Evolutionary conservation across 2,113 vertebrate genomes (phyloP).

Genomic region (Siniperca chuatsi): DNA sequence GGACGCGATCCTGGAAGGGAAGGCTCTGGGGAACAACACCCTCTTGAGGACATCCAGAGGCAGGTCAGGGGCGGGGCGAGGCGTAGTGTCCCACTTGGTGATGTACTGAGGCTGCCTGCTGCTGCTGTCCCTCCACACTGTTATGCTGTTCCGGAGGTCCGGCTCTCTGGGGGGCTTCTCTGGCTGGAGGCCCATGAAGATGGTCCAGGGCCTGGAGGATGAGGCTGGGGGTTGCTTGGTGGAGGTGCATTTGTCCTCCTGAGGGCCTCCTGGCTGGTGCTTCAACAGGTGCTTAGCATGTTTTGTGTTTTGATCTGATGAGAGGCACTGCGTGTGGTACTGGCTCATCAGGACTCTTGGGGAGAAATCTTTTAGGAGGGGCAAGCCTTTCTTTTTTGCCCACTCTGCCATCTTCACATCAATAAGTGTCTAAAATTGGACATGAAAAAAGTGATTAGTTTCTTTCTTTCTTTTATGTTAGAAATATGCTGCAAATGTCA

Average conservation of each 20-base stretch:
- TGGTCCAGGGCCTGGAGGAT: slow-evolving; percentile 47
- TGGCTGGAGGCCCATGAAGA: slow-evolving; percentile 54
- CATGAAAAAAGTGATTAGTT: background rate
- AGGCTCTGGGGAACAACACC: slow-evolving; percentile 73
- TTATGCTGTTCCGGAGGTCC: slow-evolving; percentile 62
- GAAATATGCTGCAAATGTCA: background rate
- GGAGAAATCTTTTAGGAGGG: slow-evolving; percentile 26
- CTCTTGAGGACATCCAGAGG: slow-evolving; percentile 71
- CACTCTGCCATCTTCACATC: slow-evolving; percentile 61
- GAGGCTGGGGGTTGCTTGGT: slow-evolving; percentile 24
- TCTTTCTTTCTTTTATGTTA: background rate
- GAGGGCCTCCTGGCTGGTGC: background rate
- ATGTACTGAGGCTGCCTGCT: slow-evolving; percentile 38
- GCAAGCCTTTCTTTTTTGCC: slow-evolving; percentile 69
- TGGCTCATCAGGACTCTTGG: slow-evolving; percentile 21
- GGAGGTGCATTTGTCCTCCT: slow-evolving; percentile 28
- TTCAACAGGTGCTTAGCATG: background rate
- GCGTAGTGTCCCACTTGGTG: slow-evolving; percentile 56
- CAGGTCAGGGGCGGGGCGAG: slow-evolving; percentile 57
- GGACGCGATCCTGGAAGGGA: slow-evolving; percentile 65
- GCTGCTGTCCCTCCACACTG: slow-evolving; percentile 33
- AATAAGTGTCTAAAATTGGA: slow-evolving; percentile 47
- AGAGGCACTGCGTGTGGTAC: slow-evolving; percentile 61
- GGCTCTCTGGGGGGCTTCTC: slow-evolving; percentile 30
- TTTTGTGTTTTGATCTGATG: slow-evolving; percentile 25